phyloP scores from a whole-genome alignment of 2,113 vertebrate species.

The Sinocyclocheilus anshuiensis region DNA sequence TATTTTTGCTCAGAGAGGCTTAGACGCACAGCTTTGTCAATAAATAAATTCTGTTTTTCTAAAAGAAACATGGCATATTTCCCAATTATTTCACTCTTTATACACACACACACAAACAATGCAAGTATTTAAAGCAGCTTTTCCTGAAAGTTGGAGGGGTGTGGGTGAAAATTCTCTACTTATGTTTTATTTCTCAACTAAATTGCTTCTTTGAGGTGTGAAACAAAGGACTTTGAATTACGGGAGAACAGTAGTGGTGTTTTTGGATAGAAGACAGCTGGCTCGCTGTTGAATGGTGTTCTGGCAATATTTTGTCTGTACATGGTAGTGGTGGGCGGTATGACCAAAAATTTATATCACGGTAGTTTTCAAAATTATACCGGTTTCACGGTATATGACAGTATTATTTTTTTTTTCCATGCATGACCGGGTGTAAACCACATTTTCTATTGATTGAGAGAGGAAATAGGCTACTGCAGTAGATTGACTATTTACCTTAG shows the following conservation, averaged over 20 bases:
- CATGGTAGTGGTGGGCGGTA: not conserved
- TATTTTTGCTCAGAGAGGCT: not conserved
- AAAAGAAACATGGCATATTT: constrained; percentile 14
- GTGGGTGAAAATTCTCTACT: not conserved
- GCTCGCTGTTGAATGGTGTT: constrained; percentile 35
- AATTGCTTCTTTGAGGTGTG: not conserved
- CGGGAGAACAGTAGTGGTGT: not conserved
- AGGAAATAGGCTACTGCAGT: too few relatives aligned
- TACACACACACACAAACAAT: not conserved
- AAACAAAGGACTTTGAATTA: not conserved
- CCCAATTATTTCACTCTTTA: not conserved
- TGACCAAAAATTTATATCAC: too few relatives aligned
- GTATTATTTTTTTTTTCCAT: not conserved
- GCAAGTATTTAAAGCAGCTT: not conserved
- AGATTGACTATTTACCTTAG: too few relatives aligned
- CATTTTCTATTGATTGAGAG: too few relatives aligned
- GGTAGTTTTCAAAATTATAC: too few relatives aligned
- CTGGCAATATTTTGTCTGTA: constrained; percentile 47
- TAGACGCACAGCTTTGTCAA: constrained; percentile 25
- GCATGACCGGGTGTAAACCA: too few relatives aligned
- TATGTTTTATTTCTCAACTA: not conserved
- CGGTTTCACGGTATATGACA: too few relatives aligned
- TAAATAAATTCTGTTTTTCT: constrained; percentile 11
- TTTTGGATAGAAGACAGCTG: constrained; percentile 18
- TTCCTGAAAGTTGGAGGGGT: not conserved